A percentile compares a stretch with the other conserved stretches of the same genome.
These are phyloP conservation scores for Diadumene lineata DNA, from an alignment of 92 coral and sea anemone genomes.

Conservation along the genomic window DNA sequence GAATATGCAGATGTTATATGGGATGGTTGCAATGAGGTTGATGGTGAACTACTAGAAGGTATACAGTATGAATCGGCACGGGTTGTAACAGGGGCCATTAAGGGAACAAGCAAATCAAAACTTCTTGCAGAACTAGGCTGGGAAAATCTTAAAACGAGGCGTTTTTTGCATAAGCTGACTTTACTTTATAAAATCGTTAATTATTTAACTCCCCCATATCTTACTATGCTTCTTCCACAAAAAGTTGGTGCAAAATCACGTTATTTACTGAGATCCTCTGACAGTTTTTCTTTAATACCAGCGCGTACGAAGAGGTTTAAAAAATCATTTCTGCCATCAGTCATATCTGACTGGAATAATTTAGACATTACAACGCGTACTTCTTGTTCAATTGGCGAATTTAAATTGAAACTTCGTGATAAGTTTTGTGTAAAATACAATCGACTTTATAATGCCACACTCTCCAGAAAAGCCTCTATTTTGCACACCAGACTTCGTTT, in stretches of 20 bases:
- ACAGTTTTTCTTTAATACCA: conserved; percentile 18
- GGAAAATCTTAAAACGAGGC: conserved; percentile 36
- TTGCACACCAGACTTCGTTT: conserved; percentile 21
- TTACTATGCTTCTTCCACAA: conserved; percentile 21
- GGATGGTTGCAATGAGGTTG: conserved; percentile 23
- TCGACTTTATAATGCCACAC: conserved; percentile 24
- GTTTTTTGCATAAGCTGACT: conserved; percentile 24
- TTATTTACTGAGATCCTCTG: conserved; percentile 22
- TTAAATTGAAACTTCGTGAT: conserved; percentile 4
- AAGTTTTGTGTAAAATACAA: conserved; percentile 2
- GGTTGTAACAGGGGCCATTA: conserved; percentile 30
- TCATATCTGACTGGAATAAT: conserved; percentile 13
- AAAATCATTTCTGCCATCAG: conserved; percentile 36
- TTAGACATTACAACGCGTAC: conserved; percentile 22
- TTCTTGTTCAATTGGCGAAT: neutral
- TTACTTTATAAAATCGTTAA: conserved; percentile 31
- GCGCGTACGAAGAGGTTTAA: conserved; percentile 36
- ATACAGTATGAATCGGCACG: conserved; percentile 22
- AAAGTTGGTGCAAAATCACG: conserved; percentile 22
- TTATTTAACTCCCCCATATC: conserved; percentile 12
- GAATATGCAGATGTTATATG: conserved; percentile 32
- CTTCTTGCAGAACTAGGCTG: conserved; percentile 33
- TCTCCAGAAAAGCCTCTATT: conserved; percentile 1
- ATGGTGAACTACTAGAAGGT: conserved; percentile 8
- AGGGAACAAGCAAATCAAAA: conserved; percentile 28